Conservation (phyloP, 2,113 vertebrate genomes). For the Notarius quadriscutis region DNA sequence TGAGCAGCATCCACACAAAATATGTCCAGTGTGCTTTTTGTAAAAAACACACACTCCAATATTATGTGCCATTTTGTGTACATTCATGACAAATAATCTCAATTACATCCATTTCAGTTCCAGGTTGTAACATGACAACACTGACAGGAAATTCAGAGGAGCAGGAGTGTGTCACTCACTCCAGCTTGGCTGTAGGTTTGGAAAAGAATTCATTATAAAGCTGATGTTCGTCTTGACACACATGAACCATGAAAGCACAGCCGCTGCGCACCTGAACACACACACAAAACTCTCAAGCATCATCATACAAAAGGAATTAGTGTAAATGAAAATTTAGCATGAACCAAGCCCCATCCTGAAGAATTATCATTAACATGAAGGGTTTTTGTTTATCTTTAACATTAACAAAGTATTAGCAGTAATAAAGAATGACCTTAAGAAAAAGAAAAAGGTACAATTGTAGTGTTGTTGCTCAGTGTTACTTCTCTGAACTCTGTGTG, state of each 20-base stretch:
- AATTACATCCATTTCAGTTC: neutral
- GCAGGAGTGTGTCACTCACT: slow-evolving; percentile 74
- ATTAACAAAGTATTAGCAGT: neutral
- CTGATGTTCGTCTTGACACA: slow-evolving; percentile 97
- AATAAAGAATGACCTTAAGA: neutral
- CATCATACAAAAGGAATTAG: too few species aligned
- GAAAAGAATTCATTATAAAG: slow-evolving; percentile 97
- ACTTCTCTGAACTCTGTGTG: neutral
- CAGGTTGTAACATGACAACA: neutral
- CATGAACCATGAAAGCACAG: slow-evolving; percentile 98
- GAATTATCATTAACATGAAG: neutral
- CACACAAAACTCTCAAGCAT: neutral
- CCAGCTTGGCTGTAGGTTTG: slow-evolving; percentile 87
- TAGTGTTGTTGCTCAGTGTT: neutral
- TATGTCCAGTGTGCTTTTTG: neutral
- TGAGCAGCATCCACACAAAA: neutral
- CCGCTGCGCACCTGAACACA: slow-evolving; percentile 88
- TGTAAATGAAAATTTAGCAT: neutral
- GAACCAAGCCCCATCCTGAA: too few species aligned
- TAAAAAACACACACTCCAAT: neutral
- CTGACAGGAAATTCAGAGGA: neutral
- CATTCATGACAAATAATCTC: neutral
- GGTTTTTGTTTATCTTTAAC: neutral
- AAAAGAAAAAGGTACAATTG: neutral
- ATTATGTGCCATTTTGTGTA: neutral